These are phyloP conservation scores for Vesta saturnalis DNA, from an alignment of 2,888 invertebrate genomes.

Conservation along the genomic window DNA sequence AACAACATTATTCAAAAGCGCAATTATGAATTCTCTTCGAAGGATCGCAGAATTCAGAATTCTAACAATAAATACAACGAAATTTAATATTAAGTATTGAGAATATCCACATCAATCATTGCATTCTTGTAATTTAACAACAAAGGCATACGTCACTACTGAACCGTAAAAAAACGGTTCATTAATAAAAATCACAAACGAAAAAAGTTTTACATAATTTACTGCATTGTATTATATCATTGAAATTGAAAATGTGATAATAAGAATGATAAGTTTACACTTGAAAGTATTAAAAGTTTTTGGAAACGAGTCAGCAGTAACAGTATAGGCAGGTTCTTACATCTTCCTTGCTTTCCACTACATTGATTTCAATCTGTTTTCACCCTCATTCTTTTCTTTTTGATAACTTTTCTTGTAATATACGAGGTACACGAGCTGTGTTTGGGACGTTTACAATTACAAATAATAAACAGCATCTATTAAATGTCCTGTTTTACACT, in stretches of 20 bases:
- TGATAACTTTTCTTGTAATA: slow-evolving; percentile 29
- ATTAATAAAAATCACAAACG: too few species aligned
- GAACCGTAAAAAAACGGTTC: too few species aligned
- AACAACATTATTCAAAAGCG: too few species aligned
- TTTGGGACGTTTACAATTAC: slow-evolving; percentile 15
- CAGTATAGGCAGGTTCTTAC: slow-evolving; percentile 32
- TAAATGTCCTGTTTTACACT: slow-evolving; percentile 31
- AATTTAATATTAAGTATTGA: too few species aligned
- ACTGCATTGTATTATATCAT: too few species aligned
- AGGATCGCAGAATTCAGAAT: too few species aligned
- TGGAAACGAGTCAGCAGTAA: slow-evolving; percentile 25
- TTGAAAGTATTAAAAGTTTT: slow-evolving; percentile 23
- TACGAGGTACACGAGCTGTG: slow-evolving; percentile 13
- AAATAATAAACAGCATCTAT: slow-evolving; percentile 27
- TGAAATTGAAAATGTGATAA: not conserved
- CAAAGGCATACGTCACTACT: too few species aligned
- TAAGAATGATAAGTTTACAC: slow-evolving; percentile 27
- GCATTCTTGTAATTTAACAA: too few species aligned
- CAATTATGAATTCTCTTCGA: too few species aligned
- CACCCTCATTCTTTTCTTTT: slow-evolving; percentile 35
- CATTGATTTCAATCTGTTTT: slow-evolving; percentile 43
- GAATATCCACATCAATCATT: too few species aligned
- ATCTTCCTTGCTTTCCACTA: slow-evolving; percentile 38
- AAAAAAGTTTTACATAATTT: too few species aligned
- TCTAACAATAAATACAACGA: too few species aligned